These are phyloP conservation scores for Drosophila bunnanda DNA, from an alignment of 2,888 invertebrate species.

Conservation along the genomic window DNA sequence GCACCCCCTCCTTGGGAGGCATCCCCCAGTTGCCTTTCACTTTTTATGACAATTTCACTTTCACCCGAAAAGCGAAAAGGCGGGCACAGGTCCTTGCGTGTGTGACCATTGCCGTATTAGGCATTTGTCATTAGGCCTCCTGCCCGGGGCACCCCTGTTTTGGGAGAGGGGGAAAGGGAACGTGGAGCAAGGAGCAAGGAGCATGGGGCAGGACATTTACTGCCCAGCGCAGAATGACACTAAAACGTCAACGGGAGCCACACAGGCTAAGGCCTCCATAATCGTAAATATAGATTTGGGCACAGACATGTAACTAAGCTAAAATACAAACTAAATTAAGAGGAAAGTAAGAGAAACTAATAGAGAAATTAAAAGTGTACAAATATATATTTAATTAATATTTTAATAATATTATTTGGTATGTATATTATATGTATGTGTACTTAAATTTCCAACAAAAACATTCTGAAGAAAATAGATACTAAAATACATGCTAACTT, in stretches of 20 bases:
- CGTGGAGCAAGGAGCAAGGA: neutral
- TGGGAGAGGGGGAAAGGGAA: neutral
- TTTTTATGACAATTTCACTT: slow-evolving; percentile 81
- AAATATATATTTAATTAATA: neutral
- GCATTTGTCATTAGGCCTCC: slow-evolving; percentile 71
- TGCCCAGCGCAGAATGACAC: slow-evolving; percentile 75
- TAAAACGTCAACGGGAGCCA: slow-evolving; percentile 70
- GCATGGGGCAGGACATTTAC: slow-evolving; percentile 55
- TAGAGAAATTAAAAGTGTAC: neutral
- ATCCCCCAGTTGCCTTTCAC: slow-evolving; percentile 77
- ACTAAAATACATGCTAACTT: neutral
- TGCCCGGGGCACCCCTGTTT: neutral
- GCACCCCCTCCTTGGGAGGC: slow-evolving; percentile 8
- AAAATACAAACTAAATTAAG: slow-evolving; percentile 3
- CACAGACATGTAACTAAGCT: slow-evolving; percentile 13
- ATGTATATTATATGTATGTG: too few species aligned
- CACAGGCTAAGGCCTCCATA: slow-evolving; percentile 69
- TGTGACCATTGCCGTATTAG: slow-evolving; percentile 67
- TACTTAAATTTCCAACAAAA: too few species aligned
- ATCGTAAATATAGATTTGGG: slow-evolving; percentile 79
- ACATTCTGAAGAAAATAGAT: too few species aligned
- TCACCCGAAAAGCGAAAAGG: slow-evolving; percentile 42
- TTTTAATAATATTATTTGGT: neutral
- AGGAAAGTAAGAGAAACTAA: neutral
- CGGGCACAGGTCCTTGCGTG: slow-evolving; percentile 61